phyloP scores from a whole-genome alignment of 2,888 invertebrate genomes.

The Shargacucullia verbasci region DNA sequence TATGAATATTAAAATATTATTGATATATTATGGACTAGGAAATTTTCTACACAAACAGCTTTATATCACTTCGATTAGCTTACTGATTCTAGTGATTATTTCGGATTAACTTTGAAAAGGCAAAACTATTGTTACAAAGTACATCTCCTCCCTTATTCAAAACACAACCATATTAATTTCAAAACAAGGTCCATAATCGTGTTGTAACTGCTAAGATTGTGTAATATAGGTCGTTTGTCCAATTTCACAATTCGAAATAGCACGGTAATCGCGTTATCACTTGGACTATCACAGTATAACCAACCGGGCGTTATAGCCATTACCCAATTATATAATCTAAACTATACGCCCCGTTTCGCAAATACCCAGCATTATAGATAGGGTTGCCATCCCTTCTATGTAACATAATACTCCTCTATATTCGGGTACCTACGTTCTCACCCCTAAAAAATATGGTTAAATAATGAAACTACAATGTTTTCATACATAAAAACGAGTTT shows the following conservation, averaged over 20 bases:
- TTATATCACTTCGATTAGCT: neutral
- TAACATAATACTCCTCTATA: no score
- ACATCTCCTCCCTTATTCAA: constrained; percentile 16
- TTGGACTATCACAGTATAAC: constrained; percentile 49
- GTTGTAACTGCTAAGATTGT: constrained; percentile 27
- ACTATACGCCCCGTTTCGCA: constrained; percentile 38
- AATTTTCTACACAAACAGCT: neutral
- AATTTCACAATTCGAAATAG: constrained; percentile 57
- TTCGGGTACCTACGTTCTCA: no score
- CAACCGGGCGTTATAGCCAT: constrained; percentile 41
- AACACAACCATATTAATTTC: constrained; percentile 23
- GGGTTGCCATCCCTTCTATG: no score
- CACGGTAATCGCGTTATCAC: constrained; percentile 54
- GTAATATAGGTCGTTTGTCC: constrained; percentile 53
- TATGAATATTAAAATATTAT: no score
- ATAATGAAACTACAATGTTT: no score
- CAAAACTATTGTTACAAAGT: constrained; percentile 18
- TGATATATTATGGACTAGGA: neutral
- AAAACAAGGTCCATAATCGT: constrained; percentile 31
- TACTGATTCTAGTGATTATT: constrained; percentile 6
- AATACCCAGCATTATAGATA: constrained; percentile 33
- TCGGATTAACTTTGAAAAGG: constrained; percentile 7
- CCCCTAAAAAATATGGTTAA: no score
- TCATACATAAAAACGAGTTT: no score
- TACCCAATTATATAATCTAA: constrained; percentile 55